These are phyloP conservation scores for Chromobotia macracanthus DNA, from an alignment of 2,797 vertebrate species.

Conservation along the genomic window DNA sequence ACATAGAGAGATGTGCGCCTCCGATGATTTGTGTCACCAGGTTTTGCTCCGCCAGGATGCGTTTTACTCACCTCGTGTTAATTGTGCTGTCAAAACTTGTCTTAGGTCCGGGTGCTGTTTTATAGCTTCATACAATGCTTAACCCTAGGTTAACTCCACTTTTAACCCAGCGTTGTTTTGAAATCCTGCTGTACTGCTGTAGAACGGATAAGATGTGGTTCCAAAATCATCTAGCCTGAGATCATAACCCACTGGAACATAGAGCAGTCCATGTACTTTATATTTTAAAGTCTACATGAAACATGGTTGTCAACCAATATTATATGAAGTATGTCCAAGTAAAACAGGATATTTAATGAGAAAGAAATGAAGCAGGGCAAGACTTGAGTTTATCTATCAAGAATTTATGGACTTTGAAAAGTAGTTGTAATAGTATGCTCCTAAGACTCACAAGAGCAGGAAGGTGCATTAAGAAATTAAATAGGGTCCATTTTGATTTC, in stretches of 20 bases:
- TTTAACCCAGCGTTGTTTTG: background rate
- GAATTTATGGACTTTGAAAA: background rate
- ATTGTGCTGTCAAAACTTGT: conserved; percentile 13
- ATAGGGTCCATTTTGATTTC: background rate
- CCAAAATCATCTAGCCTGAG: background rate
- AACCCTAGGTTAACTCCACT: background rate
- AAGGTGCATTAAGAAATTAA: background rate
- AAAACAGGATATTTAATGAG: background rate
- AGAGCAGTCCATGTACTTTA: too few species aligned
- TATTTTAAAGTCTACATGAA: background rate
- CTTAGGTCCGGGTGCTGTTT: background rate
- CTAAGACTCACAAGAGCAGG: background rate
- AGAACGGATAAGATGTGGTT: background rate
- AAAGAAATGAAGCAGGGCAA: background rate
- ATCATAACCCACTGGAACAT: background rate
- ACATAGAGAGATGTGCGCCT: conserved; percentile 46
- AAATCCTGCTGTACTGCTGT: too few species aligned
- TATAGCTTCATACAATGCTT: background rate
- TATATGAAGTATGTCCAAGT: background rate
- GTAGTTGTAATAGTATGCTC: background rate
- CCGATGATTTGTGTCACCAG: conserved; percentile 39
- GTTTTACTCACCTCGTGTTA: conserved; percentile 21
- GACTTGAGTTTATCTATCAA: background rate
- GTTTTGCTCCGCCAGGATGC: conserved; percentile 22
- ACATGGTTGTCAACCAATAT: background rate